Conservation (phyloP, 2,797 vertebrate genomes). For the Intellagama lesueurii region DNA sequence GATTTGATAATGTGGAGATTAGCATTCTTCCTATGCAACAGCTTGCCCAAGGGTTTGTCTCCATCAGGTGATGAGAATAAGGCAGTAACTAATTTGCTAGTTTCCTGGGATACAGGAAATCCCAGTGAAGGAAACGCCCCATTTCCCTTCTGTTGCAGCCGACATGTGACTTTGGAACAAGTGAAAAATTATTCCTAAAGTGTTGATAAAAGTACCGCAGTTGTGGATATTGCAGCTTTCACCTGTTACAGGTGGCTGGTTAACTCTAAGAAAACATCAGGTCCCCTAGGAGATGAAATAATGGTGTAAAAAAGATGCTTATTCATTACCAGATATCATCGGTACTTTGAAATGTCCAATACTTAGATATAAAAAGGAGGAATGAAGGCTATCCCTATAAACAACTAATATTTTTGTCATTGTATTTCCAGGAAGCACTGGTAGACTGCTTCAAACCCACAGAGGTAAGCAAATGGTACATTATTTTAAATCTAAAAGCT, state of each 20-base stretch:
- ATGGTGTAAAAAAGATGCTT: neutral
- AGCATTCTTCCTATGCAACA: neutral
- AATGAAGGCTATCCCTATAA: neutral
- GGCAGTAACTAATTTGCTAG: neutral
- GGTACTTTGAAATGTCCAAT: neutral
- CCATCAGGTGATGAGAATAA: neutral
- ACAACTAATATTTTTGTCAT: constrained; percentile 63
- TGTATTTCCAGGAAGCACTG: constrained; percentile 87
- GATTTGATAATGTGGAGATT: neutral
- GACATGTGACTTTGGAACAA: neutral
- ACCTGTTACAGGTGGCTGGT: neutral
- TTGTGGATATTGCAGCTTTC: neutral
- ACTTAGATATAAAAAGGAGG: neutral
- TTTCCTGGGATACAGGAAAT: neutral
- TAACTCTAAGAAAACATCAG: too few species aligned
- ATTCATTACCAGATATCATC: neutral
- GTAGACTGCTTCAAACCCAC: constrained; percentile 96
- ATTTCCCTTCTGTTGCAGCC: neutral
- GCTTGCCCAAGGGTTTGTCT: neutral
- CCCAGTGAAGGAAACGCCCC: neutral
- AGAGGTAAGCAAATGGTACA: constrained; percentile 85
- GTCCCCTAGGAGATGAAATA: neutral
- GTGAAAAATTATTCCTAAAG: neutral
- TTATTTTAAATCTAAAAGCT: constrained; percentile 26
- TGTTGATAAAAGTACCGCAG: neutral